phyloP scores from a whole-genome alignment of 2,113 vertebrate genomes.

The Balaenoptera acutorostrata region DNA sequence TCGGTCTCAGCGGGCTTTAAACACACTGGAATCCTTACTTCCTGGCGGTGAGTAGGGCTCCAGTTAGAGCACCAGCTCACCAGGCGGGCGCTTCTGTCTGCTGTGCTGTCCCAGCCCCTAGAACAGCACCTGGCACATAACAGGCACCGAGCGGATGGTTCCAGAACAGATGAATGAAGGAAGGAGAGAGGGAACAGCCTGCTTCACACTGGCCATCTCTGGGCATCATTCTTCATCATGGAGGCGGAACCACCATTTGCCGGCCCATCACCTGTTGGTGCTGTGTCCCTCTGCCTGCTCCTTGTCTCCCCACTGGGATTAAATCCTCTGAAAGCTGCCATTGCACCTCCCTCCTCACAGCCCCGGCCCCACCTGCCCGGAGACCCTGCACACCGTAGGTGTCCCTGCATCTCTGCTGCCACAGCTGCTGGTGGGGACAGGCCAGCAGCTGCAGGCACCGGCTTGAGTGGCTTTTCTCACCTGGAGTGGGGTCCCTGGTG shows the following conservation, averaged over 20 bases:
- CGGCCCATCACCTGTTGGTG: background rate
- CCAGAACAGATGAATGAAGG: rapidly evolving
- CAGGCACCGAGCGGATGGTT: rapidly evolving
- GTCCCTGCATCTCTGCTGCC: background rate
- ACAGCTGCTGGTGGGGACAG: background rate
- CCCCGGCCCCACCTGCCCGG: too few species aligned
- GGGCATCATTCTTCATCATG: background rate
- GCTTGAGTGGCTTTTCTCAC: background rate
- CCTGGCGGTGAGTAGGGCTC: rapidly evolving
- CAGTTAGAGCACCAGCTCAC: background rate
- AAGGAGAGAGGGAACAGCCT: rapidly evolving
- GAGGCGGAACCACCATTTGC: rapidly evolving
- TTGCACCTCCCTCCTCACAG: background rate
- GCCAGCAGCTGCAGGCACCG: background rate
- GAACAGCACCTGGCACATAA: rapidly evolving
- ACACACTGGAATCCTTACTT: background rate
- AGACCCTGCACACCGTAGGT: background rate
- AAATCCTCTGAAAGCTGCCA: background rate
- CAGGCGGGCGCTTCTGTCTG: background rate
- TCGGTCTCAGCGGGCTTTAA: background rate
- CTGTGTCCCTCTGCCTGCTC: background rate
- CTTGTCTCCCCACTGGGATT: background rate
- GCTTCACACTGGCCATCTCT: rapidly evolving
- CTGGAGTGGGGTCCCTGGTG: background rate
- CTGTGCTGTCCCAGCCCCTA: rapidly evolving